Percentiles rank a stretch among this genome's conserved stretches.
These are phyloP conservation scores for Epinotia bilunana DNA, from an alignment of 2,888 invertebrate species.

Conservation along the genomic window DNA sequence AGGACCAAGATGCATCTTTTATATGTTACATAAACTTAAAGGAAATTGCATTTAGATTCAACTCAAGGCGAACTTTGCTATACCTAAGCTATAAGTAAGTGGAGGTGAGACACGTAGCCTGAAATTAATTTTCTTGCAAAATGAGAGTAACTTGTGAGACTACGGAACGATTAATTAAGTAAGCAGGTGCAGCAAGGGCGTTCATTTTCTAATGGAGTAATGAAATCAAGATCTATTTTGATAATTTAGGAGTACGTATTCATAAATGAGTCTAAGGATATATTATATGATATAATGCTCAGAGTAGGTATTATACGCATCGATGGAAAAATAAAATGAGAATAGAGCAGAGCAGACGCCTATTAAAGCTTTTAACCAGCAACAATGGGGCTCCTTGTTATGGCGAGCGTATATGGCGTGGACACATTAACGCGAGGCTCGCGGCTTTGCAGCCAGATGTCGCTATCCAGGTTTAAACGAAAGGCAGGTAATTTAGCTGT, in stretches of 20 bases:
- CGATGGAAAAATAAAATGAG: conserved; percentile 22
- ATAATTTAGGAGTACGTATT: background rate
- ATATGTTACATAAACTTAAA: conserved; percentile 12
- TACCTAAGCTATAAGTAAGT: conserved; percentile 42
- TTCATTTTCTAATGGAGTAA: conserved; percentile 30
- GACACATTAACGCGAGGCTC: conserved; percentile 66
- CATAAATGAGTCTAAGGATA: background rate
- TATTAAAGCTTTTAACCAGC: conserved; percentile 41
- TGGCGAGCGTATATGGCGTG: conserved; percentile 65
- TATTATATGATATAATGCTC: background rate
- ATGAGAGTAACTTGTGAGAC: conserved; percentile 54
- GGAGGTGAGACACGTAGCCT: conserved; percentile 37
- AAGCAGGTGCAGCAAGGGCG: conserved; percentile 63
- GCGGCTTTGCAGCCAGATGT: conserved; percentile 61
- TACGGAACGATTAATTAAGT: conserved; percentile 61
- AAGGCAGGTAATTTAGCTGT: conserved; percentile 71
- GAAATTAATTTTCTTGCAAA: conserved; percentile 56
- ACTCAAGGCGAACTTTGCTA: conserved; percentile 24
- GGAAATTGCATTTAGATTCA: conserved; percentile 39
- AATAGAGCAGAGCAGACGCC: conserved; percentile 9
- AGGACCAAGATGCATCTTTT: background rate
- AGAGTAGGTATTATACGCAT: conserved; percentile 3
- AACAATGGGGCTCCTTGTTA: conserved; percentile 63
- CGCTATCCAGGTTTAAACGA: conserved; percentile 75
- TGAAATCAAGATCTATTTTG: conserved; percentile 23